These are phyloP conservation scores for Abrostola tripartita DNA, from an alignment of 2,888 invertebrate species.

Conservation along the genomic window DNA sequence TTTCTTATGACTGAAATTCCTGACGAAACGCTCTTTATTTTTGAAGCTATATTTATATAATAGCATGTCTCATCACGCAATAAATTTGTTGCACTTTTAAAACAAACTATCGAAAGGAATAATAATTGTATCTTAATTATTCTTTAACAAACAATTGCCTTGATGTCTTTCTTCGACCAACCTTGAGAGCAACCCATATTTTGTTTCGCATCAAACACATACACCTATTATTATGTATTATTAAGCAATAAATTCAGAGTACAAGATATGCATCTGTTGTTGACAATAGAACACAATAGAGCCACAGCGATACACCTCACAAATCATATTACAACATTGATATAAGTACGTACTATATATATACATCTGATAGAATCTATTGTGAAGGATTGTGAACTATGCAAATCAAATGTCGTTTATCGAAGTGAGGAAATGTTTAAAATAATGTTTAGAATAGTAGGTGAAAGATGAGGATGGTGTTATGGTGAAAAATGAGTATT, in stretches of 20 bases:
- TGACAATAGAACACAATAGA: slow-evolving; percentile 50
- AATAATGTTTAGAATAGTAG: too few species aligned
- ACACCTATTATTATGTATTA: slow-evolving; percentile 27
- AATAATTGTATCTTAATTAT: not conserved
- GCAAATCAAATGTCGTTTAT: slow-evolving; percentile 16
- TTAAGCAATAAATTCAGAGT: slow-evolving; percentile 45
- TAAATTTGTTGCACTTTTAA: too few species aligned
- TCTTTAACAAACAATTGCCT: not conserved
- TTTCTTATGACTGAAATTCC: too few species aligned
- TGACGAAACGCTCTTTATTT: too few species aligned
- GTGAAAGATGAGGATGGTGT: too few species aligned
- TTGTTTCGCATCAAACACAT: slow-evolving; percentile 20
- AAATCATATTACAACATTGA: slow-evolving; percentile 51
- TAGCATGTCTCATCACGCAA: too few species aligned
- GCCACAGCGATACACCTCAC: slow-evolving; percentile 48
- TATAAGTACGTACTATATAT: slow-evolving; percentile 8
- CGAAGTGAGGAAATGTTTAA: too few species aligned
- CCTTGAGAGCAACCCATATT: not conserved
- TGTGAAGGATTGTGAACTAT: slow-evolving; percentile 20
- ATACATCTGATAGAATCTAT: slow-evolving; percentile 21
- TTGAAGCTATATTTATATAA: too few species aligned
- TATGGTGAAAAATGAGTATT: too few species aligned
- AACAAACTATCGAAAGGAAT: too few species aligned
- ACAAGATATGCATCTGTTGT: slow-evolving; percentile 45
- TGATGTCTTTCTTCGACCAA: not conserved